Base-by-base conservation (phyloP, 2,797 vertebrate species). In the Poecile montanus region DNA sequence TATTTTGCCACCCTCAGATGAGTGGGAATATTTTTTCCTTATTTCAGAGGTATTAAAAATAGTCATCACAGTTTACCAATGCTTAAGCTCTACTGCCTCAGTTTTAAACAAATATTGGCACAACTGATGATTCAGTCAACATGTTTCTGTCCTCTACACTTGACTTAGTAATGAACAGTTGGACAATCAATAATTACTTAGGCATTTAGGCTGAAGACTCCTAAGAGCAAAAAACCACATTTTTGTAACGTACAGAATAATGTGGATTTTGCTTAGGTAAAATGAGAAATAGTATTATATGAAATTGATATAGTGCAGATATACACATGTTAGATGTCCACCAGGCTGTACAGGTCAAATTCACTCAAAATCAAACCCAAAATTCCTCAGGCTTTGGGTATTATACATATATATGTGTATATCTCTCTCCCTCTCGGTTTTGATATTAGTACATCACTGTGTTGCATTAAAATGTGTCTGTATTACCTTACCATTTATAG, bases 1-100 rank as follows among this genome's bases (percentile, higher is more conserved):
- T 95, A 71, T 93, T 95, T 85, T 90, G 74, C 87, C 74, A 93
- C 88, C 83, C 77, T 94, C 80, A 40, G 79, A 91, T 90, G 89
- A 88, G 89, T 91, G 89, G 95, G 88, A 93, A 77, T 84, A 66
- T 63, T 86, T 91, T 91, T 79, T 79, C 70, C 76, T 66, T 81
- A 60, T 76, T 93, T 73, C 56, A 84, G 71, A 26, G 34, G 82
- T 88, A 87, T 84, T 90, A 96, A 97, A 97, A 96, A 95, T 87
- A 96, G 92, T 65, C 65, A 75, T 86, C 76, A 71, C 76, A 92
- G 89, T 48, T 88, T 73, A 81, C 54, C 54, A 74, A 22, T 62
- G 81, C 75, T 77, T 80, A 50, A 80, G 56, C 56, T 91, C 62
- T 72, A 29, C 60, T 75, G 84, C 72, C 47, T 83, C 1, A 0